A percentile compares a stretch with the other conserved stretches of the same genome.
Evolutionary conservation across 1,140 invertebrate species (phyloP).

Genomic region (Drosophila triauraria): DNA sequence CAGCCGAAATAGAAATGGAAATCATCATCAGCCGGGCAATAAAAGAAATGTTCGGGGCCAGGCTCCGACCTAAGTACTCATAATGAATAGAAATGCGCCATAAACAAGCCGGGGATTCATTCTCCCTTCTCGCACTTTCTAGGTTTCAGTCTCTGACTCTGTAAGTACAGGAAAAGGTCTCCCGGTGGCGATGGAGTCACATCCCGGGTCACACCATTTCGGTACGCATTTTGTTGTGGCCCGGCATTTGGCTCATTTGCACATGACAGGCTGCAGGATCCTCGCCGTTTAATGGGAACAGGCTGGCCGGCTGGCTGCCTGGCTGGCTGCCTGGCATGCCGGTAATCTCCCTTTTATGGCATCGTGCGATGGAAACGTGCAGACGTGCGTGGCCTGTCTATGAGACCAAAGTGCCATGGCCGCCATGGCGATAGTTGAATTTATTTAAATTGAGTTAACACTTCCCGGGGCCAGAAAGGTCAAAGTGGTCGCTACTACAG

Average conservation of each 20-base stretch:
- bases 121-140: not conserved
- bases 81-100: conserved; percentile 81
- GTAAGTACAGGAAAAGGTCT: not conserved
- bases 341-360: conserved; percentile 78
- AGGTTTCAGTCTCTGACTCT: no score
- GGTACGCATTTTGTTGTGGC: conserved; percentile 60
- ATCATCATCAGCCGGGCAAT: conserved; percentile 63
- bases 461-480: conserved; percentile 37
- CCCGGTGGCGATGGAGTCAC: conserved; percentile 23
- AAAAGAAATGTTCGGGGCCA: conserved; percentile 71
- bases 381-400: conserved; percentile 71
- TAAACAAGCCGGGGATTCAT: conserved; percentile 58
- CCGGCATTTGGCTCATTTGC: conserved; percentile 72
- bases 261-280: conserved; percentile 52
- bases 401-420: conserved; percentile 25
- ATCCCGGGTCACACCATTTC: conserved; percentile 31
- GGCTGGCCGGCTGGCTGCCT: conserved; percentile 23
- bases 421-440: conserved; percentile 61
- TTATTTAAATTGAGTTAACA: conserved; percentile 73
- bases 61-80: conserved; percentile 66
- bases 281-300: conserved; percentile 58
- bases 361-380: conserved; percentile 56
- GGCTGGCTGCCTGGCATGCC: conserved; percentile 23
- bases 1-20: conserved; percentile 40
- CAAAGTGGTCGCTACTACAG: conserved; percentile 16